A percentile compares a stretch with the other conserved stretches of the same genome.
phyloP scores from a whole-genome alignment of 2,797 vertebrate genomes.

The Acomys russatus region DNA sequence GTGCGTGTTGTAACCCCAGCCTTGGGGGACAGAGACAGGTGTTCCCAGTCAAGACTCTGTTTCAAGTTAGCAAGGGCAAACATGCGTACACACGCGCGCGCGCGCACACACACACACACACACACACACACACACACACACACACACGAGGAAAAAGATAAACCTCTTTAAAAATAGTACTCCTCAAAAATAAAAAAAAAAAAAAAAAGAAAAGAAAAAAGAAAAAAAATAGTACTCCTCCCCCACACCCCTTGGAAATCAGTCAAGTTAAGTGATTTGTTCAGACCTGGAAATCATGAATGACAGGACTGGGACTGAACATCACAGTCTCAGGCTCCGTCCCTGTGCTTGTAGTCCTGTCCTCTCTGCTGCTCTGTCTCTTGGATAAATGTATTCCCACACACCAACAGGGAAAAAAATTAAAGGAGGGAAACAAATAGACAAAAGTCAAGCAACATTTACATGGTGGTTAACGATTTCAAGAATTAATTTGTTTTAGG shows the following conservation, averaged over 20 bases:
- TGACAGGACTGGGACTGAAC: neutral
- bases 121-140: neutral
- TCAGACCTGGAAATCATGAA: neutral
- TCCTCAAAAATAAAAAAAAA: too few species aligned
- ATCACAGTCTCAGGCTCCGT: neutral
- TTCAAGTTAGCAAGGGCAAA: neutral
- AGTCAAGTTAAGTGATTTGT: neutral
- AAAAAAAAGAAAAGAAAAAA: neutral
- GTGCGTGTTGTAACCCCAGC: neutral
- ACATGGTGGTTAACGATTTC: constrained; percentile 61
- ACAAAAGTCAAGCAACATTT: constrained; percentile 55
- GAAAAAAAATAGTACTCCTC: neutral
- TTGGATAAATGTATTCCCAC: neutral
- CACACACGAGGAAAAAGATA: too few species aligned
- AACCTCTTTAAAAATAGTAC: too few species aligned
- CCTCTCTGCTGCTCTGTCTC: neutral
- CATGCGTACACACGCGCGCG: neutral
- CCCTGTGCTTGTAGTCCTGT: neutral
- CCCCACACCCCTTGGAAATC: neutral
- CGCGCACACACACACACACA: rapidly evolving
- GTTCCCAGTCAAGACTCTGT: neutral
- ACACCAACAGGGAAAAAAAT: constrained; percentile 30
- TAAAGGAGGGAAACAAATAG: constrained; percentile 61
- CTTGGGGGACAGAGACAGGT: neutral
- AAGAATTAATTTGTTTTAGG: constrained; percentile 67